Percentiles rank a stretch among this genome's conserved stretches.
Conservation (phyloP, 2,888 invertebrate species). For the Aporophyla lueneburgensis region DNA sequence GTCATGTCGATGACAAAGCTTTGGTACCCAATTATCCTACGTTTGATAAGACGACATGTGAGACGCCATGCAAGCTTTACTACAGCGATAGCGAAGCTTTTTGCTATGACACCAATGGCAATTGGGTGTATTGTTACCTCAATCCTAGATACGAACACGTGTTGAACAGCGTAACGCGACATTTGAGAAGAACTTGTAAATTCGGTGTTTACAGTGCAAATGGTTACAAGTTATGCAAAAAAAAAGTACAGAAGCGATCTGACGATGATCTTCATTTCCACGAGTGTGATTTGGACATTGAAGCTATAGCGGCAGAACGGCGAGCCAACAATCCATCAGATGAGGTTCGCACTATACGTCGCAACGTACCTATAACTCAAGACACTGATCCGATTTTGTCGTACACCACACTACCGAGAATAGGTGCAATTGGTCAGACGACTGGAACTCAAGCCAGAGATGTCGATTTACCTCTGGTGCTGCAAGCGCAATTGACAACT, state of each 20-base stretch:
- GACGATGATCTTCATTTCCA: background rate
- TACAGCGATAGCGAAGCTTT: background rate
- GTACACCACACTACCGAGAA: background rate
- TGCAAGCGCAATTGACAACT: background rate
- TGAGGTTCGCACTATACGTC: background rate
- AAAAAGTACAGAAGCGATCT: too few relatives aligned
- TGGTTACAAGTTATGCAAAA: too few relatives aligned
- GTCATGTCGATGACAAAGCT: background rate
- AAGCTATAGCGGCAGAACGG: background rate
- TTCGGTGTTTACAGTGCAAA: too few relatives aligned
- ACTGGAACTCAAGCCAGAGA: background rate
- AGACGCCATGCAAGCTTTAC: background rate
- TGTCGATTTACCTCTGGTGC: background rate
- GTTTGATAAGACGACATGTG: too few relatives aligned
- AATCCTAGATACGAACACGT: too few relatives aligned
- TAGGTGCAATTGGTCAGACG: background rate
- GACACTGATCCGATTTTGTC: background rate
- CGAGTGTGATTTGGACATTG: conserved; percentile 1
- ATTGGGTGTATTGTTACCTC: background rate
- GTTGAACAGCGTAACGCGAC: too few relatives aligned
- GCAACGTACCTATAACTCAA: background rate
- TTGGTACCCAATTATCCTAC: conserved; percentile 3
- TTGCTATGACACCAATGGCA: background rate
- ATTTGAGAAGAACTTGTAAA: too few relatives aligned
- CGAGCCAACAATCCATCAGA: background rate